Percentiles rank a stretch among this genome's conserved stretches.
These are phyloP conservation scores for Microcebus lehilahytsara DNA, from an alignment of 2,113 vertebrate genomes.

Conservation along the genomic window DNA sequence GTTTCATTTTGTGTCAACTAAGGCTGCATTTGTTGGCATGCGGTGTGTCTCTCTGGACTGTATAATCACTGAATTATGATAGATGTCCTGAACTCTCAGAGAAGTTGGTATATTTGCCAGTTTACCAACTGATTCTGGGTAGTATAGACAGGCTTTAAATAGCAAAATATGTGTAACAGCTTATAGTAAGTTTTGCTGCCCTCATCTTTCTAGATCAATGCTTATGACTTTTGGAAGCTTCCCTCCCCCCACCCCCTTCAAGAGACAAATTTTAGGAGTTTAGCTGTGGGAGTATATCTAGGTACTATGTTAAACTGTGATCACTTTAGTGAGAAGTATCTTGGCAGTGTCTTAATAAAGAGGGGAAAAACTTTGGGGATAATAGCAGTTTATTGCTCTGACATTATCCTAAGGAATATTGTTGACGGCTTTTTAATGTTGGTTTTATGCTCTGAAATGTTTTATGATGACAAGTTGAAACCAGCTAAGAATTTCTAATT, in stretches of 20 bases:
- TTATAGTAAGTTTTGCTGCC: constrained; percentile 64
- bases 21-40: constrained; percentile 13
- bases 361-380: constrained; percentile 36
- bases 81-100: neutral
- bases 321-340: constrained; percentile 50
- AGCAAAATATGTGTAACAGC: constrained; percentile 35
- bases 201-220: constrained; percentile 43
- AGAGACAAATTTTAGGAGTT: constrained; percentile 50
- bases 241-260: neutral
- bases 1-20: neutral
- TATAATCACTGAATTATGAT: neutral
- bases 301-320: constrained; percentile 19
- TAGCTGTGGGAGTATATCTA: constrained; percentile 34
- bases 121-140: constrained; percentile 17
- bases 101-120: neutral
- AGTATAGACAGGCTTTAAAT: neutral
- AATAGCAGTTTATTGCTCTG: constrained; percentile 32
- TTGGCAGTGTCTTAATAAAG: constrained; percentile 42
- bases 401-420: constrained; percentile 47
- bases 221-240: constrained; percentile 53
- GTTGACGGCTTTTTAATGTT: constrained; percentile 38
- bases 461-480: constrained; percentile 75
- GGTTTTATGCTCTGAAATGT: constrained; percentile 45
- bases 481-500: constrained; percentile 56
- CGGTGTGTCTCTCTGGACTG: neutral